Base-by-base conservation (phyloP, 2,797 vertebrate species). In the Pyrocephalus nanus region DNA sequence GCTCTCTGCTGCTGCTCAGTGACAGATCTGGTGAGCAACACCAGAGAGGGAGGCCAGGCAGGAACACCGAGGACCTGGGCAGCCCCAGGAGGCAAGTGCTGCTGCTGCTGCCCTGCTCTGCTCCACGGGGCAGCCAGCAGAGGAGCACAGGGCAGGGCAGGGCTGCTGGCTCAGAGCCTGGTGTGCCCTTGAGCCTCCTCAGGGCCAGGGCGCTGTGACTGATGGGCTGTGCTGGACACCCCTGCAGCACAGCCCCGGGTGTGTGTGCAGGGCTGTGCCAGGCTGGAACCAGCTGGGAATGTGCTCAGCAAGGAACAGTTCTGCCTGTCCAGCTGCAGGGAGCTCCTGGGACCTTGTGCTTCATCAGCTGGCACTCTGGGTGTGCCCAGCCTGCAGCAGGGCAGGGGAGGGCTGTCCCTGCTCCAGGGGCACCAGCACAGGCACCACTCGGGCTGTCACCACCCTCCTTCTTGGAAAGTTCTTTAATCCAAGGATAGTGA, bases 1-100 rank as follows among this genome's bases (percentile, higher is more conserved):
- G 92, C 78, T 84, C 80, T 86, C 76, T 79, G 57, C 86, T 77
- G 83, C 86, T 95, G 69, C 92, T 95, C 77, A 89, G 85, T 54
- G 61, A 91, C 75, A 55, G 66, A 90, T 64, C 91, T 90, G 70
- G 60, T 40, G 54, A 93, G 81, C 78, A 86, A 70, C 38, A 43
- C 26, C 75, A 57, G 65, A 84, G 71, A 79, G 1, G 9, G 91
- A 74, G 85, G 83, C 66, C 77, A 70, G 45, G 38, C 55, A 95
- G 79, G 70, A 85, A 66, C 48, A 79, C 8, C 73, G 26, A 2
- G 2, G 6, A 45, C 30, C 29, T 1, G 12, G 48, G 7, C 12
- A 64, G 66, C 29, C 42, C 57, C 12, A 23, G 67, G 16, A 90
- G 47, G 51, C 3, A 19, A 64, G 20, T 9, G 47, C 50, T 80